Base-by-base conservation (phyloP, 2,113 vertebrate species). In the Brevimyrus niger region DNA sequence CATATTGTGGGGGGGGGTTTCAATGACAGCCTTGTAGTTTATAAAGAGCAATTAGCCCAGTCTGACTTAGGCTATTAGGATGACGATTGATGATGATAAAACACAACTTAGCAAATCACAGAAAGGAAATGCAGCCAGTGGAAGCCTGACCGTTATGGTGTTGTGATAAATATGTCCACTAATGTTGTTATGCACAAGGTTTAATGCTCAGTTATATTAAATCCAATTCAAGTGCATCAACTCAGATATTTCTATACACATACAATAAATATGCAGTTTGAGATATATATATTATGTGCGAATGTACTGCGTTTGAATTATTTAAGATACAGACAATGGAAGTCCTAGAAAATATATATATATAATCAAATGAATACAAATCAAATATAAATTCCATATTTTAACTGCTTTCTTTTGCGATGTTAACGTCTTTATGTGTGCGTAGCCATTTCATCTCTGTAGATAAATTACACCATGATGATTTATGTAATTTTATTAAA, bases 41-140 rank as follows among this genome's bases (percentile, higher is more conserved):
- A 92, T 93, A 92, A 93, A 93, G 92, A 93, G 91, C 93, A 94
- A 94, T 95, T 94, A 94, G 92, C 90, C 90, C 91, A 90, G 92
- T 91, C 89, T 92, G 92, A 93, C 92, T 91, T 88, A 8, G 89
- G 89, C 93, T 93, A 94, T 95, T 95, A 93, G 90, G 88, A 83
- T 92, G 89, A 92, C 90, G 90, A 92, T 91, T 90, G 90, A 92
- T 93, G 92, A 91, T 89, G 91, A 73, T 58, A 84, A 91, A 88
- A 87, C 84, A 90, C 42, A 87, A 86, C 85, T 89, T 15, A 89
- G 55, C 88, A 82, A 82, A 58, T 76, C 38, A 88, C 27, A 88
- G 89, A 82, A 84, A 47, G 73, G 86, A n/a, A 88, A 89, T 46
- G 65, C 88, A 83, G 27, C 23, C 51, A 2, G 48, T 85, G 69